Evolutionary conservation across 2,888 invertebrate genomes (phyloP).

Genomic region (Leptopterna dolabrata): DNA sequence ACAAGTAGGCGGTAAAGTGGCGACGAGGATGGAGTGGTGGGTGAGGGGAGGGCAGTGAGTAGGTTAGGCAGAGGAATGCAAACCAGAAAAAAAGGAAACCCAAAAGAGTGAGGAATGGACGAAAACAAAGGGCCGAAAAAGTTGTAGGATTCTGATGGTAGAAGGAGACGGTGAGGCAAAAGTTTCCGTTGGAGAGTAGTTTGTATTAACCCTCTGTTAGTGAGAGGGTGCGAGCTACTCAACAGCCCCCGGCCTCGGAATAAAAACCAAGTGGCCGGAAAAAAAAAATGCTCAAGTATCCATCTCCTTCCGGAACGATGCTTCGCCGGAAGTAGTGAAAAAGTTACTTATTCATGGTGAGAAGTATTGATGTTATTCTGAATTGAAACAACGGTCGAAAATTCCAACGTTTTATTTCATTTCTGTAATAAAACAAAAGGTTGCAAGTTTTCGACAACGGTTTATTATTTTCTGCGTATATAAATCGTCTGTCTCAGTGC

Average conservation of each 20-base stretch:
- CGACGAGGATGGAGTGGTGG: neutral
- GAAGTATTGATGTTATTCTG: neutral
- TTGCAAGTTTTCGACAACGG: no score
- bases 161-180: neutral
- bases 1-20: neutral
- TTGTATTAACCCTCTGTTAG: neutral
- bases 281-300: neutral
- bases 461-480: no score
- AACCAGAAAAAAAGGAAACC: neutral
- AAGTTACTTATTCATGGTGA: neutral
- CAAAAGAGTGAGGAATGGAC: constrained; percentile 14
- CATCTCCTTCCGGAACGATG: neutral
- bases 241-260: neutral
- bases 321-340: neutral
- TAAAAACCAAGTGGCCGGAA: neutral
- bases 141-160: neutral
- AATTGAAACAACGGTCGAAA: neutral
- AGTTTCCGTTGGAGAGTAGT: neutral
- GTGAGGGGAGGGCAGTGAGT: neutral
- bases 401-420: no score
- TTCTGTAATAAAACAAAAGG: no score
- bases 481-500: no score
- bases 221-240: neutral
- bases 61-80: neutral
- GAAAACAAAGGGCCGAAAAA: constrained; percentile 3